Evolutionary conservation across 2,888 invertebrate species (phyloP), one percentile per base, ranked within the genome.

Genomic region (Pandemis heparana): DNA sequence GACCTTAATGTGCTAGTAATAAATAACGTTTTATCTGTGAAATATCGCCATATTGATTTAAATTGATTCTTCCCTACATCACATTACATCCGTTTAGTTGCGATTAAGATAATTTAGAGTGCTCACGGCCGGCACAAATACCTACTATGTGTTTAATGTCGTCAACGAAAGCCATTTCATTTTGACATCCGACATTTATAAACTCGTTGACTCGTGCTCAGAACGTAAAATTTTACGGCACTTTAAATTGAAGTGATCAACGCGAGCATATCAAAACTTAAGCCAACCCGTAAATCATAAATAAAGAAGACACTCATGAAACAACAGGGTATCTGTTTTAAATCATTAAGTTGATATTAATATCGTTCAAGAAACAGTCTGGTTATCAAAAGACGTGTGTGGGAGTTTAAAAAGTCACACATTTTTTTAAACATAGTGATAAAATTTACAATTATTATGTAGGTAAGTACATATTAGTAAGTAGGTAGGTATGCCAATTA

Each of bases 211-310:
- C 70, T 74, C 74, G 74, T 74, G 74, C 69, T 41, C 32, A 16
- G 51, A 51, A 5, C 53, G 53, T 74, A 43, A 70, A 65, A 18
- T 38, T 70, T 69, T 74, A 74, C 64, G 69, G 69, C 73, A 51
- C 38, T 69, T 74, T 74, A 74, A 74, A 74, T 74, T 60, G 69
- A 69, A 10, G 59, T 41, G 59, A 74, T 74, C 64, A 69, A 74
- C 59, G 48, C 65, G 38, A 32, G 51, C 56, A 59, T 63, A 63
- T 73, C 51, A 60, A 41, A 71, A 60, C 63, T 23, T 46, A 23
- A 63, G 63, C 14, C 16, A 14, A 5, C 51, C 23, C 60, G 66
- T 71, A 66, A 66, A 66, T 71, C 71, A 66, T 71, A 61, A 65
- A 66, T 60, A 71, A 64, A 71, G 12, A 60, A 16, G 39, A 61